Conservation (phyloP, 2,113 vertebrate species). For the Dendrocopos noguchii region DNA sequence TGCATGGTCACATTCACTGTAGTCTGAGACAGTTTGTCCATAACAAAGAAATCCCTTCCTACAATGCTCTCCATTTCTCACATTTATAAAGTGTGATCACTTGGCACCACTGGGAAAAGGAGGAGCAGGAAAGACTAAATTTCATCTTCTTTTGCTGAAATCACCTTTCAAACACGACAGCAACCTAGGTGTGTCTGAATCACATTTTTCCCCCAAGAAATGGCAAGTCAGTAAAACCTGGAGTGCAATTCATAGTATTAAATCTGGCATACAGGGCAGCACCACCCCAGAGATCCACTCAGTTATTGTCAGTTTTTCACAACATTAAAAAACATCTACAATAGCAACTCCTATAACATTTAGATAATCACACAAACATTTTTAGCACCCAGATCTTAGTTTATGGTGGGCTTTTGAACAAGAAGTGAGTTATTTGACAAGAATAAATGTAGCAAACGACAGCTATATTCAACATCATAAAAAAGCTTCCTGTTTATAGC, state of each 20-base stretch:
- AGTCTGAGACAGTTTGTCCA: background rate
- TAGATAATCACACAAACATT: background rate
- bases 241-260: background rate
- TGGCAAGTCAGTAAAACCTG: background rate
- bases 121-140: background rate
- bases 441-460: background rate
- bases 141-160: background rate
- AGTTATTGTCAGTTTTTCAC: background rate
- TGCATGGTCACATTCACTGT: accelerated
- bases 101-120: background rate
- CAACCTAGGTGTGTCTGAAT: background rate
- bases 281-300: background rate
- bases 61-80: background rate
- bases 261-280: background rate
- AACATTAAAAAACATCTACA: background rate
- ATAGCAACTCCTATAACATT: background rate
- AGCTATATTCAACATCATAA: background rate
- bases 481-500: background rate
- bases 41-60: background rate
- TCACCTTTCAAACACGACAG: background rate
- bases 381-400: background rate
- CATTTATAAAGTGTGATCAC: background rate
- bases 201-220: background rate
- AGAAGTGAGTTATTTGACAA: background rate
- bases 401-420: background rate